phyloP scores from a whole-genome alignment of 1,140 invertebrate species.

The Sycobia sp. region DNA sequence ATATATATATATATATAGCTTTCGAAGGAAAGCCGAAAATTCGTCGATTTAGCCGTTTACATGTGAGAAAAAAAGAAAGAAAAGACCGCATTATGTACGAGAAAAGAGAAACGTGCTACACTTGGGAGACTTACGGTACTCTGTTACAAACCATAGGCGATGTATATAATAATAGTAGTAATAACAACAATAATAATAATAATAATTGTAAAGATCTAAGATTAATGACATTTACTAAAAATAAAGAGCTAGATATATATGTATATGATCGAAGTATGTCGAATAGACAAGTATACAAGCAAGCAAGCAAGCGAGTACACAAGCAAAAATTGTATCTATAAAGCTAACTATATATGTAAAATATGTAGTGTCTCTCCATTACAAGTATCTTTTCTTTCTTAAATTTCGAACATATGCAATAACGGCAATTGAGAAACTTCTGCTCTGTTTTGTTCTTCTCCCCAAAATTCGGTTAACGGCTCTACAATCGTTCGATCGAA shows the following conservation, averaged over 20 bases:
- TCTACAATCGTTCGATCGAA: no score
- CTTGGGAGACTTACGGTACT: conserved; percentile 14
- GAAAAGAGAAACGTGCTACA: conserved; percentile 11
- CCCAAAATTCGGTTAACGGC: no score
- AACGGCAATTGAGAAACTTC: no score
- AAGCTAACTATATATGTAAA: conserved; percentile 14
- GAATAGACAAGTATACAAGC: conserved; percentile 35
- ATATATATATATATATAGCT: no score
- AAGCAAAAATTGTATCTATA: conserved; percentile 27
- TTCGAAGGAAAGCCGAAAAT: no score
- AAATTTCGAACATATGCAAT: not conserved
- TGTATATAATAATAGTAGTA: not conserved
- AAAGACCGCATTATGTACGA: conserved; percentile 11
- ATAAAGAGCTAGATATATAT: conserved; percentile 5
- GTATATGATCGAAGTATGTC: conserved; percentile 17
- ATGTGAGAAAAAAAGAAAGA: conserved; percentile 5
- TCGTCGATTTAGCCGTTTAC: not conserved
- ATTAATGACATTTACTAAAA: conserved; percentile 29
- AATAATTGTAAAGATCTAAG: not conserved
- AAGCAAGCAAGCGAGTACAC: conserved; percentile 38
- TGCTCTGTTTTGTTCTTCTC: no score
- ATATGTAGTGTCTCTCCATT: conserved; percentile 13
- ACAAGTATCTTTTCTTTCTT: conserved; percentile 23
- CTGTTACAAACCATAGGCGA: conserved; percentile 5
- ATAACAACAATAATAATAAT: no score